phyloP scores from a whole-genome alignment of 2,113 vertebrate species.

The Glareola pratincola region DNA sequence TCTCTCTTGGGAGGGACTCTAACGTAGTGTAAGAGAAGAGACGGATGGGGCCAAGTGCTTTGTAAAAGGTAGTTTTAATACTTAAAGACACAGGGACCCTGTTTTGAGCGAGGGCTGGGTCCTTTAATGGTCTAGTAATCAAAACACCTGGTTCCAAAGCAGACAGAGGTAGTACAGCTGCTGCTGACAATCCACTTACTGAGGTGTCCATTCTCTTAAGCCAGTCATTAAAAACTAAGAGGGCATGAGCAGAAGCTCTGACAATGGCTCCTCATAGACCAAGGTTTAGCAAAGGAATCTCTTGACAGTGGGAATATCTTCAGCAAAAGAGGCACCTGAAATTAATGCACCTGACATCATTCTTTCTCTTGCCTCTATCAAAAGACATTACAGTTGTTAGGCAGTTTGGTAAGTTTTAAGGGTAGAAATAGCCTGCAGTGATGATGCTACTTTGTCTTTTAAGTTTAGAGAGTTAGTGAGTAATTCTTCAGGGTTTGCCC shows the following conservation, averaged over 20 bases:
- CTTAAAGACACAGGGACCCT: not conserved
- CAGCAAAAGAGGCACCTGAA: not conserved
- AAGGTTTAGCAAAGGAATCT: not conserved
- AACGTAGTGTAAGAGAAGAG: not conserved
- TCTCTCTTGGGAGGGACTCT: not conserved
- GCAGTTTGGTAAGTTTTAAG: not conserved
- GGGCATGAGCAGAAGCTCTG: not conserved
- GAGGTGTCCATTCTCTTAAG: not conserved
- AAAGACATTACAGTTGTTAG: not conserved
- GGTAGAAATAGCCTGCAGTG: not conserved
- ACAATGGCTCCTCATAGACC: accelerated
- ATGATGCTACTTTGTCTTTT: not conserved
- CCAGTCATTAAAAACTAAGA: not conserved
- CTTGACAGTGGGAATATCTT: not conserved
- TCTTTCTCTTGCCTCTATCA: not conserved
- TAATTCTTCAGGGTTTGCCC: not conserved
- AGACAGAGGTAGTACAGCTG: not conserved
- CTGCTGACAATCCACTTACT: not conserved
- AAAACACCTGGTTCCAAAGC: not conserved
- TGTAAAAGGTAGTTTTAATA: not conserved
- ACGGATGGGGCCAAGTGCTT: not conserved
- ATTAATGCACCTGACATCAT: not conserved
- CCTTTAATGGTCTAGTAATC: not conserved
- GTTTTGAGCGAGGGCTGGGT: not conserved
- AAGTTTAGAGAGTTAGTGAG: not conserved